Evolutionary conservation across 2,113 vertebrate genomes (phyloP).

Genomic region (Brachyhypopomus gauderio): DNA sequence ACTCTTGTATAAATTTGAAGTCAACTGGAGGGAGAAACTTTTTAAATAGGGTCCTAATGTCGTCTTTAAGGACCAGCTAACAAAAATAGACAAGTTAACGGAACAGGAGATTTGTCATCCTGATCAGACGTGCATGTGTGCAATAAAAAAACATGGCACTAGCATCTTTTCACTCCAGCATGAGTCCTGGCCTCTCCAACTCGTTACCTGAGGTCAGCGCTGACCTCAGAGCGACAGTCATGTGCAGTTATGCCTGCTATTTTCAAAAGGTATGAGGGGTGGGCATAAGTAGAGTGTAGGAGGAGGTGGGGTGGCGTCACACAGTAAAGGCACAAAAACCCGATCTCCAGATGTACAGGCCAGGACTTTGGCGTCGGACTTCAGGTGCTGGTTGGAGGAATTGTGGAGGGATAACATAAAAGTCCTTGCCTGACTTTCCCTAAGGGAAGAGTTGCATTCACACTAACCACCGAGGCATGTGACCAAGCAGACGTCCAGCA

Average conservation of each 20-base stretch:
- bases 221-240: neutral
- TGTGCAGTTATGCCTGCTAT: neutral
- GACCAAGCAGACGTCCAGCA: conserved; percentile 16
- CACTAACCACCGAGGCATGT: conserved; percentile 25
- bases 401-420: conserved; percentile 33
- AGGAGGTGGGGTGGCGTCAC: conserved; percentile 9
- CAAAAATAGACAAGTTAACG: no score
- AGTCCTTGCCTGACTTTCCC: conserved; percentile 43
- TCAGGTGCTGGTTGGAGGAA: conserved; percentile 35
- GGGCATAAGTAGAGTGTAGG: neutral
- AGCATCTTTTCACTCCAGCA: no score
- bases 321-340: neutral
- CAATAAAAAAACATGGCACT: no score
- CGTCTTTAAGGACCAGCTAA: neutral
- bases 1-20: neutral
- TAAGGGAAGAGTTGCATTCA: conserved; percentile 40
- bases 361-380: conserved; percentile 19
- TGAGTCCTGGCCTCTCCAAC: no score
- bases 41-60: neutral
- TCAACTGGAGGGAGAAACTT: neutral
- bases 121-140: no score
- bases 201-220: no score
- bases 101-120: no score
- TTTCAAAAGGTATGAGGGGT: neutral
- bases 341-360: conserved; percentile 39